A percentile compares a stretch with the other conserved stretches of the same genome.
phyloP scores from a whole-genome alignment of 2,113 vertebrate genomes.

The Varanus salvator region DNA sequence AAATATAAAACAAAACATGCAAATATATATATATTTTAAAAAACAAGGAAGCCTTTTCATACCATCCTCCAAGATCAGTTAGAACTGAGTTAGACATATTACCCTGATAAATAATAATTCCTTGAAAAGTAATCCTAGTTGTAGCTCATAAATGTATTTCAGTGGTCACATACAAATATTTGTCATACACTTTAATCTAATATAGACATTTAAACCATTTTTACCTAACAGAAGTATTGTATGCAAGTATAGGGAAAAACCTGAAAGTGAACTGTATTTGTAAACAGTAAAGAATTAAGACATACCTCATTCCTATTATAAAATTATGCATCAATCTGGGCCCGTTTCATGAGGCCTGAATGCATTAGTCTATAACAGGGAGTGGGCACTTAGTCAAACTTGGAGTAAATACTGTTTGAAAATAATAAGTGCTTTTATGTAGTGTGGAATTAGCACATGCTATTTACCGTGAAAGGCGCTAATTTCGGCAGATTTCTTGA shows the following conservation, averaged over 20 bases:
- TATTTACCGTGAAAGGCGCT: not conserved
- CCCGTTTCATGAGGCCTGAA: not conserved
- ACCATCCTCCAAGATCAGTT: not conserved
- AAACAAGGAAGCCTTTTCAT: not conserved
- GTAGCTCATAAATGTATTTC: not conserved
- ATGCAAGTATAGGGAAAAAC: not conserved
- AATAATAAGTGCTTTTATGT: not conserved
- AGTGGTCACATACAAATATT: not conserved
- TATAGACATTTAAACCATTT: not conserved
- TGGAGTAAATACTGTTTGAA: not conserved
- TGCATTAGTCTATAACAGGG: not conserved
- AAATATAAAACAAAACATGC: conserved; percentile 60
- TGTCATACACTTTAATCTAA: not conserved
- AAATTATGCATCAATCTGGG: not conserved
- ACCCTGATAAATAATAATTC: not conserved
- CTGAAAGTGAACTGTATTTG: not conserved
- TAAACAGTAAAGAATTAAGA: not conserved
- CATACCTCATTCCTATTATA: not conserved
- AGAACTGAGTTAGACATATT: not conserved
- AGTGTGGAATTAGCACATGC: not conserved
- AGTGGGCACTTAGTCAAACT: not conserved
- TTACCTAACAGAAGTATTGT: not conserved
- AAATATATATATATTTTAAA: conserved; percentile 20
- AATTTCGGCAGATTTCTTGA: not conserved
- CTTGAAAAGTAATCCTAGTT: not conserved